These are phyloP conservation scores for Drosophila subquinaria DNA, from an alignment of 2,888 invertebrate genomes.

Conservation along the genomic window DNA sequence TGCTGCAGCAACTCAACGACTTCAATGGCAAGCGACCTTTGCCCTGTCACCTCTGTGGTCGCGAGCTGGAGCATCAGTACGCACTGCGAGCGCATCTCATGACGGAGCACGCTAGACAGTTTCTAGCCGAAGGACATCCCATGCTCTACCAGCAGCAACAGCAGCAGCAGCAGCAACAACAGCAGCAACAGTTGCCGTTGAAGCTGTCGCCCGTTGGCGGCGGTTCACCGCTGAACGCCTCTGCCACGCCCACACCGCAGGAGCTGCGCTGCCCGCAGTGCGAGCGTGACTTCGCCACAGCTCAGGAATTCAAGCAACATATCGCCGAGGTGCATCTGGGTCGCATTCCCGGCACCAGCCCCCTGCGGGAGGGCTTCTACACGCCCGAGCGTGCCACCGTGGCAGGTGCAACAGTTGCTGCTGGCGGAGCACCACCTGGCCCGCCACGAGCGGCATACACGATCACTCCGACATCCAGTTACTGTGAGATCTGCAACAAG, in stretches of 20 bases:
- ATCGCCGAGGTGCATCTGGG: constrained; percentile 88
- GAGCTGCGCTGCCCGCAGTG: constrained; percentile 84
- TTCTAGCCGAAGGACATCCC: constrained; percentile 55
- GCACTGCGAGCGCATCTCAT: constrained; percentile 87
- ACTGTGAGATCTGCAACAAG: constrained; percentile 99
- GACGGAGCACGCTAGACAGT: constrained; percentile 81
- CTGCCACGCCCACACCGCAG: constrained; percentile 55
- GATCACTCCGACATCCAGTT: constrained; percentile 91
- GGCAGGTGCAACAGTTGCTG: constrained; percentile 17
- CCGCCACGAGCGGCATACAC: constrained; percentile 86
- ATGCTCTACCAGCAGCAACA: constrained; percentile 73
- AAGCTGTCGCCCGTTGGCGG: constrained; percentile 77
- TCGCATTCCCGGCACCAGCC: constrained; percentile 74
- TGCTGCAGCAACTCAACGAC: constrained; percentile 95
- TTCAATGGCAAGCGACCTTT: constrained; percentile 88
- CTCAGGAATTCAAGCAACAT: constrained; percentile 90
- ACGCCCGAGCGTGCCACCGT: constrained; percentile 86
- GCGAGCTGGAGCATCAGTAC: constrained; percentile 90
- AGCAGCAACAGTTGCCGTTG: constrained; percentile 59
- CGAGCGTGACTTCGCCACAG: constrained; percentile 87
- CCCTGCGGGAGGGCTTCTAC: constrained; percentile 85
- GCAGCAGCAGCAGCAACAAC: constrained; percentile 19
- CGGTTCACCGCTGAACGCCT: constrained; percentile 53
- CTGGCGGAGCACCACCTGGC: constrained; percentile 16
- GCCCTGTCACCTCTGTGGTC: constrained; percentile 90